Percentiles rank a stretch among this genome's conserved stretches.
These are phyloP conservation scores for Lycaon pictus DNA, from an alignment of 2,113 vertebrate genomes.

Conservation along the genomic window DNA sequence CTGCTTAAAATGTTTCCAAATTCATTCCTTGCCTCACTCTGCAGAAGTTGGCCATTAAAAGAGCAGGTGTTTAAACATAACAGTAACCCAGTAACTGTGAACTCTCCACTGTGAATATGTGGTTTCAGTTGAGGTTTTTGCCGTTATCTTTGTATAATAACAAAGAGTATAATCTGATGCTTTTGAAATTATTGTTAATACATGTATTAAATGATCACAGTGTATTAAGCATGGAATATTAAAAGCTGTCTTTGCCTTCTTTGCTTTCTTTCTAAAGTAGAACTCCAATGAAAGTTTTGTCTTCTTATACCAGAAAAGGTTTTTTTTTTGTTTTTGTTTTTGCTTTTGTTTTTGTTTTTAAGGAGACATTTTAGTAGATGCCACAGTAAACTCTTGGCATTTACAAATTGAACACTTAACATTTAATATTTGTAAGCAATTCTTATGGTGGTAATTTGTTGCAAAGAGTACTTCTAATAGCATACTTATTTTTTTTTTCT, in stretches of 20 bases:
- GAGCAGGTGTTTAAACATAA: conserved; percentile 75
- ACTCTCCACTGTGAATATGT: conserved; percentile 60
- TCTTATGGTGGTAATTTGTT: neutral
- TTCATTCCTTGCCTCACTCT: conserved; percentile 1
- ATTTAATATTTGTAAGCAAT: neutral
- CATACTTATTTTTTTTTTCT: neutral
- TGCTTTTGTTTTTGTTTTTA: neutral
- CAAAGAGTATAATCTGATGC: conserved; percentile 17
- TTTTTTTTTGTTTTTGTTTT: neutral
- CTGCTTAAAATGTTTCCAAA: conserved; percentile 43
- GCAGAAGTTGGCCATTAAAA: neutral
- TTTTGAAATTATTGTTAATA: conserved; percentile 46
- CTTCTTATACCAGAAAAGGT: conserved; percentile 23
- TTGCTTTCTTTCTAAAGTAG: conserved; percentile 51
- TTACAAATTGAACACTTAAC: neutral
- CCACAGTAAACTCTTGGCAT: neutral
- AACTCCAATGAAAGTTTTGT: neutral
- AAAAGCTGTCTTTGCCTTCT: neutral
- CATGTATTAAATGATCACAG: neutral
- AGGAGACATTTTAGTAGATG: neutral
- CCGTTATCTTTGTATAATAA: conserved; percentile 63
- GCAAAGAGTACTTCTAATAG: neutral
- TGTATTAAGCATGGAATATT: neutral
- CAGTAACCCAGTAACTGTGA: conserved; percentile 67
- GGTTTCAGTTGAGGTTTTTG: conserved; percentile 79